Evolutionary conservation across 2,888 invertebrate species (phyloP).

Genomic region (Gasteruption jaculator): DNA sequence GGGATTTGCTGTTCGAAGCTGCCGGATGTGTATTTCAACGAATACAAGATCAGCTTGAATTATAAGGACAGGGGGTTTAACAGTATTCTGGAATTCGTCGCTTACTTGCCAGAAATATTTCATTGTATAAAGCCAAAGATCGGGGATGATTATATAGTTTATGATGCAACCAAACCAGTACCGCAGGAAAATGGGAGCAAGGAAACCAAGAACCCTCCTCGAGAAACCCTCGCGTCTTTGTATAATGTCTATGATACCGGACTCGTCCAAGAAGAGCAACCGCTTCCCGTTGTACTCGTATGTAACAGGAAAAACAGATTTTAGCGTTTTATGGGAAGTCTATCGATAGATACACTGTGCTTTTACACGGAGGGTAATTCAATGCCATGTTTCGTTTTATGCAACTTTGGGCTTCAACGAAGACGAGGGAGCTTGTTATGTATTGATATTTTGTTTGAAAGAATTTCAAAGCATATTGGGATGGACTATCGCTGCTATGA

Average conservation of each 20-base stretch:
- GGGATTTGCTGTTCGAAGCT: constrained; percentile 45
- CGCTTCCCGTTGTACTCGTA: constrained; percentile 34
- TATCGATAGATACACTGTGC: too few relatives aligned
- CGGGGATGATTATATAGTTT: constrained; percentile 33
- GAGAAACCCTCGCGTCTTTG: constrained; percentile 23
- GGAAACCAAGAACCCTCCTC: background rate
- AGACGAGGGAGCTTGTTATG: too few relatives aligned
- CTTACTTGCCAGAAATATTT: constrained; percentile 40
- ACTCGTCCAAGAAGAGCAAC: too few relatives aligned
- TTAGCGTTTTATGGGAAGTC: too few relatives aligned
- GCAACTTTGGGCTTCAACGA: too few relatives aligned
- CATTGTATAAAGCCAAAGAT: constrained; percentile 23
- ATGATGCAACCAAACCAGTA: constrained; percentile 26
- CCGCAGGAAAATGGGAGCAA: constrained; percentile 11
- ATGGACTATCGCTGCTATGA: too few relatives aligned
- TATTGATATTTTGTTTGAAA: too few relatives aligned
- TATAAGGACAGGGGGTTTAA: constrained; percentile 40
- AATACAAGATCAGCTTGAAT: constrained; percentile 35
- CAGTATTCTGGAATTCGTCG: constrained; percentile 38
- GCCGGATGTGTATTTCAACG: constrained; percentile 31
- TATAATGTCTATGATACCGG: constrained; percentile 31
- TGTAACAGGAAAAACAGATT: too few relatives aligned
- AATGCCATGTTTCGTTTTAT: too few relatives aligned
- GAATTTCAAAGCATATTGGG: too few relatives aligned
- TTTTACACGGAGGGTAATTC: too few relatives aligned